A percentile compares a stretch with the other conserved stretches of the same genome.
Evolutionary conservation across 1,140 invertebrate genomes (phyloP).

Genomic region (Trichonephila inaurata): DNA sequence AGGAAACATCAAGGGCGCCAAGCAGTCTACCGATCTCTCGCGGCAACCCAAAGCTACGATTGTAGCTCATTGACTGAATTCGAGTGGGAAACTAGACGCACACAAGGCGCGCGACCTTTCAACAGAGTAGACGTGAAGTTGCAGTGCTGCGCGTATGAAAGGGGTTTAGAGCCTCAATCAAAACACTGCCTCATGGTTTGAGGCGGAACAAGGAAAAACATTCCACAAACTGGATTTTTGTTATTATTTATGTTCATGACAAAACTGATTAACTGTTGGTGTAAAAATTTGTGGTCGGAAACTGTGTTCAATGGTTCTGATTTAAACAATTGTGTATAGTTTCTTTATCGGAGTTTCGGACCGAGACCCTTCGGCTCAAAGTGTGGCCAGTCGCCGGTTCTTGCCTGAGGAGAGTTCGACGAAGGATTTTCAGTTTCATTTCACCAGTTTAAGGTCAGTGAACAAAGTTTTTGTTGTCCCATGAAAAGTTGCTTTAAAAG

Average conservation of each 20-base stretch:
- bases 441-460: slow-evolving; percentile 28
- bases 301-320: neutral
- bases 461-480: neutral
- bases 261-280: neutral
- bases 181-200: slow-evolving; percentile 48
- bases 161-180: slow-evolving; percentile 19
- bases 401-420: neutral
- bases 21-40: slow-evolving; percentile 51
- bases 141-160: neutral
- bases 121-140: neutral
- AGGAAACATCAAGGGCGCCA: slow-evolving; percentile 32
- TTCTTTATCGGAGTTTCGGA: neutral
- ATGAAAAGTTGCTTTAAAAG: neutral
- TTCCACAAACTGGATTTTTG: slow-evolving; percentile 34
- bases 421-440: neutral
- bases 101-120: slow-evolving; percentile 42
- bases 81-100: slow-evolving; percentile 33
- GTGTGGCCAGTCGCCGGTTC: neutral
- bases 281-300: neutral
- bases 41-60: slow-evolving; percentile 45
- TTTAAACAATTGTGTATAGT: neutral
- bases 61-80: slow-evolving; percentile 53
- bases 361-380: slow-evolving; percentile 8
- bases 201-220: neutral
- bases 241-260: neutral